Base-by-base conservation (phyloP, 2,113 vertebrate species). In the Eira barbara region DNA sequence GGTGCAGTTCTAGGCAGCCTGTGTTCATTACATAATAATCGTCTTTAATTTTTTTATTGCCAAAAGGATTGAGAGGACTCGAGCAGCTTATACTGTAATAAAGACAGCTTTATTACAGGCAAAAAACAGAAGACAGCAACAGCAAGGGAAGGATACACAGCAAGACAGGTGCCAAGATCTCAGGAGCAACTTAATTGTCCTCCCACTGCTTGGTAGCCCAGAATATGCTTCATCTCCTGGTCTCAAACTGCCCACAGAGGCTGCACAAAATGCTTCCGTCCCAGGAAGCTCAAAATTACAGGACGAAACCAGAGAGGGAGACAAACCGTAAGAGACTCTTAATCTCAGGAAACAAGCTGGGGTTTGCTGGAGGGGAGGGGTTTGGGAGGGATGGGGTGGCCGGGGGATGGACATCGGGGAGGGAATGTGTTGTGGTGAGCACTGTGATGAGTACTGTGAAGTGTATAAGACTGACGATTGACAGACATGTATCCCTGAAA, bases 41-140 rank as follows among this genome's bases (percentile, higher is more conserved):
- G 34, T 11, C 7, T 94, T 42, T 49, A 2, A 5, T 65, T 94
- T 94, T 36, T 65, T 4, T 55, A 57, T 57, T 80, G 29, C 31
- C 55, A 25, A 91, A 94, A 63, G 8, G 47, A 90, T 78, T 94
- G 7, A 21, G 6, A 76, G 65, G 57, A 69, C 47, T 73, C 34
- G 76, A 79, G n/a, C 7, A 27, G 9, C 47, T 88, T 47, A 71
- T 8, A 21, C 10, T 47, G 67, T 2, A 42, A 27, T 47, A 31
- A 71, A 61, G 23, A 25, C 69, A 59, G 23, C 42, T 91, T 96
- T 85, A 45, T 80, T 63, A 71, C 21, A 80, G n/a, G 29, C 23
- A 59, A 80, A 65, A 39, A 39, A 29, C 0, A 36, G 17, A 89
- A 25, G 47, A 71, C 10, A 88, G 39, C 23, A 93, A 57, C 27